Evolutionary conservation across 2,888 invertebrate genomes (phyloP), one percentile per base, ranked within the genome.

Genomic region (Aelia acuminata): DNA sequence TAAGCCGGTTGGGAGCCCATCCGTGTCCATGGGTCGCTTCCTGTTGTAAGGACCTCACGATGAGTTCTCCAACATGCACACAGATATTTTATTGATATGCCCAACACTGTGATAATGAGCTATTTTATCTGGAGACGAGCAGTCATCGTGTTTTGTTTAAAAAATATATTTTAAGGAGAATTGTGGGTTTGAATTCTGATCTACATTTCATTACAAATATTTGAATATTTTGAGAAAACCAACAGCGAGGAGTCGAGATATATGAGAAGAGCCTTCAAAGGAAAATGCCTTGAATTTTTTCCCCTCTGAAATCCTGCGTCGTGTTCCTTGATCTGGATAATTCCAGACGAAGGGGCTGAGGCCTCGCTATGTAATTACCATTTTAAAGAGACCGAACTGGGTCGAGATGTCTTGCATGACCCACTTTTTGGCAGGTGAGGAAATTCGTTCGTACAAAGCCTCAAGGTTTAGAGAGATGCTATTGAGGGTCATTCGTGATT

Each of bases 351-450:
- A 10, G n/a, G 35, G 57, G 26, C 26, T 13, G 15, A 57, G 57
- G 57, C 57, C 57, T 26, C 15, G 57, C 18, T 35, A 10, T 35
- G 18, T 35, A 70, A 70, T 70, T 70, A 35, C 35, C 63, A 70
- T 20, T 70, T 70, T 35, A 70, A 70, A 70, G 63, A 63, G 63
- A 31, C 31, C 10, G 63, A 63, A 63, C 3, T 31, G 35, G 63
- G 63, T 35, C 63, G 63, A 70, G 63, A 70, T 70, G 63, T 70
- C 63, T 70, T 18, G 13, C 26, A 70, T 70, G 35, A 70, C 35
- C 63, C 35, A 70, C 13, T 35, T 35, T 35, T 70, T 35, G 31
- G 20, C 5, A 35, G 13, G 8, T 20, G 63, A 26, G 10, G 26
- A 7, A 18, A 70, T 1, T 8, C 7, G 18, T 35, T 35, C 35